Conservation (phyloP, 2,888 invertebrate species). For the Drosophila multiciliata region DNA sequence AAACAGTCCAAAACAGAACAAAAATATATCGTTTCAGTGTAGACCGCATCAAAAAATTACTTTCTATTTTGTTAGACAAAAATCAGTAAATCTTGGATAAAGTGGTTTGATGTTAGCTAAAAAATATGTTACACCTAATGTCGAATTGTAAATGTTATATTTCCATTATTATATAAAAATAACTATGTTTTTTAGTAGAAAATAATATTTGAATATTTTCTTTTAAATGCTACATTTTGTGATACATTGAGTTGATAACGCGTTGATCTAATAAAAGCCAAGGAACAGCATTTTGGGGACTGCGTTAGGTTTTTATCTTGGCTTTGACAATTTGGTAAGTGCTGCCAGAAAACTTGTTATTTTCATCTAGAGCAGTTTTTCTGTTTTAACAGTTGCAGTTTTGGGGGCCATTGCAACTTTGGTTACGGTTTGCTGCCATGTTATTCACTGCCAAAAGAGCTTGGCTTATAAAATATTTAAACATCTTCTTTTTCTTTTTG, state of each 20-base stretch:
- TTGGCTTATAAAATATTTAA: conserved; percentile 79
- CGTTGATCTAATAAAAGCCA: conserved; percentile 7
- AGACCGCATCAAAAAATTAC: not conserved
- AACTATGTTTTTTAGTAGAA: not conserved
- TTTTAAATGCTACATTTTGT: not conserved
- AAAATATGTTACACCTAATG: not conserved
- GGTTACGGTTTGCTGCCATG: conserved; percentile 63
- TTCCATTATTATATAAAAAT: not conserved
- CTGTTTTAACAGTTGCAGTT: conserved; percentile 26
- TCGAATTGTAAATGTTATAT: not conserved
- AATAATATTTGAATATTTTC: not conserved
- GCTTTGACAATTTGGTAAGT: conserved; percentile 56
- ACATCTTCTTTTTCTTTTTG: conserved; percentile 56
- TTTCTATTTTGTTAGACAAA: not conserved
- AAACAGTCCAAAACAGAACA: not conserved
- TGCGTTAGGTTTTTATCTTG: conserved; percentile 2
- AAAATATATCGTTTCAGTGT: not conserved
- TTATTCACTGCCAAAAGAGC: conserved; percentile 60
- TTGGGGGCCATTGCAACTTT: conserved; percentile 56
- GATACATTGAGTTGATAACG: not conserved
- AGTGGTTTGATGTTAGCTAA: not conserved
- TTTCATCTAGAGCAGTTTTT: conserved; percentile 16
- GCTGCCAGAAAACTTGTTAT: conserved; percentile 35
- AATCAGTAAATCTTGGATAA: not conserved
- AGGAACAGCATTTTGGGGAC: conserved; percentile 1